Evolutionary conservation across 2,888 invertebrate species (phyloP).

Genomic region (Lottia gigantea): DNA sequence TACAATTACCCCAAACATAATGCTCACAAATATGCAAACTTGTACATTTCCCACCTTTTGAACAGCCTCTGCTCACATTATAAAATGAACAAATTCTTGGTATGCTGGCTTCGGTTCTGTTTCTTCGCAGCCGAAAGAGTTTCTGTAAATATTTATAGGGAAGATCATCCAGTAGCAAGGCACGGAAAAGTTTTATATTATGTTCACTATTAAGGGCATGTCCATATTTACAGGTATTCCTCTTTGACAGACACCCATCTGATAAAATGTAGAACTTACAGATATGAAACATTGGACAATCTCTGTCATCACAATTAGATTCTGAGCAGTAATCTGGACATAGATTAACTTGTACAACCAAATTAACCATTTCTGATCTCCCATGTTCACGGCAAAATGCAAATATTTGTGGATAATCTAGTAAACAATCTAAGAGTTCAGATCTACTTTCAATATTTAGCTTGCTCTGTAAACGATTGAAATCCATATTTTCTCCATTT

Average conservation of each 20-base stretch:
- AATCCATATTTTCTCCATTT: too few species aligned
- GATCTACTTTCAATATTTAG: too few species aligned
- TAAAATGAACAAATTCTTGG: conserved; percentile 29
- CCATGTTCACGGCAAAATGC: too few species aligned
- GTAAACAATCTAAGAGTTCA: too few species aligned
- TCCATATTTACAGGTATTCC: conserved; percentile 2
- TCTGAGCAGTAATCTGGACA: background rate
- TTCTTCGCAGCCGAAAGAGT: conserved; percentile 7
- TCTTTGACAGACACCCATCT: background rate
- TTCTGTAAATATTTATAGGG: background rate
- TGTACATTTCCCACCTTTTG: conserved; percentile 23
- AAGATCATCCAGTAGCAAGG: conserved; percentile 17
- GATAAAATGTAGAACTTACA: conserved; percentile 23
- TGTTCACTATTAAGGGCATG: conserved; percentile 12
- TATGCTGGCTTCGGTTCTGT: conserved; percentile 5
- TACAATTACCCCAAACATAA: conserved; percentile 15
- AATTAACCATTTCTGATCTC: background rate
- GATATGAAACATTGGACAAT: conserved; percentile 17
- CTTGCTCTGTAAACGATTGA: too few species aligned
- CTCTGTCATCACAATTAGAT: background rate
- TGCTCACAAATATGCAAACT: conserved; percentile 28
- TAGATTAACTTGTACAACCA: background rate
- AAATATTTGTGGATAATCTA: too few species aligned
- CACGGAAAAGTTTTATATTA: conserved; percentile 10
- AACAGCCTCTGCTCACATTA: conserved; percentile 25